phyloP scores from a whole-genome alignment of 1,140 invertebrate genomes.

The Brachionus rotundiformis region DNA sequence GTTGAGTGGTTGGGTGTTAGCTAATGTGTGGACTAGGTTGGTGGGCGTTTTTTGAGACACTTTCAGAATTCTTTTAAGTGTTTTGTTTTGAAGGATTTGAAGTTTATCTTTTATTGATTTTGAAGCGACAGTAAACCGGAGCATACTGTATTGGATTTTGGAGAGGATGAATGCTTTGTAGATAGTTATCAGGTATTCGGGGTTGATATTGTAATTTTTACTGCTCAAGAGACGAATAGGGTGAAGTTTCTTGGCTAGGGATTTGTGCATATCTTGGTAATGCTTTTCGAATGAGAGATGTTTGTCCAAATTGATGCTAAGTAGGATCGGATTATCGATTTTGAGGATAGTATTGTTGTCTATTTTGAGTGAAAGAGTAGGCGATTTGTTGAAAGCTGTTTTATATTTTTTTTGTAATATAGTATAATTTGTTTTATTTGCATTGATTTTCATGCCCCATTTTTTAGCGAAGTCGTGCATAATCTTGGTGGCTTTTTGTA shows the following conservation, averaged over 20 bases:
- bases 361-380: neutral
- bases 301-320: neutral
- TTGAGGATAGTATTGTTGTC: neutral
- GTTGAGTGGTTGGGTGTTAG: neutral
- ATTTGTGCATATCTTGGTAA: neutral
- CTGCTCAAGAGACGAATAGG: neutral
- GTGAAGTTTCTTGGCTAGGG: neutral
- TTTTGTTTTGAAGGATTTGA: neutral
- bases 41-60: neutral
- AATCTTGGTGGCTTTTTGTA: neutral
- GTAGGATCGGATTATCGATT: neutral
- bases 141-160: neutral
- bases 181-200: neutral
- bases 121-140: neutral
- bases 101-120: constrained; percentile 12
- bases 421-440: neutral
- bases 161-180: neutral
- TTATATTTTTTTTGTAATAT: constrained; percentile 17
- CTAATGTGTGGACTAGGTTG: neutral
- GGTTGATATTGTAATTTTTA: neutral
- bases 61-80: neutral
- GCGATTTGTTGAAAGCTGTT: neutral
- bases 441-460: constrained; percentile 2
- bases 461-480: neutral
- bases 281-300: neutral